phyloP scores from a whole-genome alignment of 2,113 vertebrate species.

The Gallinago undulata region DNA sequence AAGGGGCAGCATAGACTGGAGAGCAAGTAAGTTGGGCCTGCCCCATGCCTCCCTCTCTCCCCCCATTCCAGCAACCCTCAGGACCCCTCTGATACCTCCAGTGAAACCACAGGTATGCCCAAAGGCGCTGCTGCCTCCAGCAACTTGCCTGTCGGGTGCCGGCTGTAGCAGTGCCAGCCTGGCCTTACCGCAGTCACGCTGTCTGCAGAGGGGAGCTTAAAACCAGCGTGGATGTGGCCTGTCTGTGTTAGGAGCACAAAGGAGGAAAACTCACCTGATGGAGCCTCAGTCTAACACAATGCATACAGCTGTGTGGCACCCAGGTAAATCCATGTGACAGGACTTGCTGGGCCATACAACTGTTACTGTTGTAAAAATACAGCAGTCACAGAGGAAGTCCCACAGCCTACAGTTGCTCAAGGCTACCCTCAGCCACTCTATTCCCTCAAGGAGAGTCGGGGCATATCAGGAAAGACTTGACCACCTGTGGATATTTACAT shows the following conservation, averaged over 20 bases:
- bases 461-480: background rate
- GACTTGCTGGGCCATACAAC: background rate
- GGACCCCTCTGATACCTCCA: background rate
- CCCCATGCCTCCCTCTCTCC: fast-evolving
- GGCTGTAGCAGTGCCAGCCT: fast-evolving
- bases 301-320: background rate
- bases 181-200: background rate
- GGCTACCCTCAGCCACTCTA: background rate
- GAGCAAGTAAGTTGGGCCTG: background rate
- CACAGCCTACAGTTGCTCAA: background rate
- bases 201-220: background rate
- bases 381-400: background rate
- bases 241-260: background rate
- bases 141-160: fast-evolving
- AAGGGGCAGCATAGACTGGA: background rate
- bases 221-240: fast-evolving
- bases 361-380: background rate
- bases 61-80: background rate
- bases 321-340: fast-evolving
- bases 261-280: background rate
- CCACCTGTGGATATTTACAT: background rate
- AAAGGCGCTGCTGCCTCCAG: fast-evolving
- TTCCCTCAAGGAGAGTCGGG: fast-evolving
- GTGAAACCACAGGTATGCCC: background rate
- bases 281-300: fast-evolving